Percentiles rank a stretch among this genome's conserved stretches.
Conservation (phyloP, 2,888 invertebrate genomes). For the Drosophila cyrtoloma region DNA sequence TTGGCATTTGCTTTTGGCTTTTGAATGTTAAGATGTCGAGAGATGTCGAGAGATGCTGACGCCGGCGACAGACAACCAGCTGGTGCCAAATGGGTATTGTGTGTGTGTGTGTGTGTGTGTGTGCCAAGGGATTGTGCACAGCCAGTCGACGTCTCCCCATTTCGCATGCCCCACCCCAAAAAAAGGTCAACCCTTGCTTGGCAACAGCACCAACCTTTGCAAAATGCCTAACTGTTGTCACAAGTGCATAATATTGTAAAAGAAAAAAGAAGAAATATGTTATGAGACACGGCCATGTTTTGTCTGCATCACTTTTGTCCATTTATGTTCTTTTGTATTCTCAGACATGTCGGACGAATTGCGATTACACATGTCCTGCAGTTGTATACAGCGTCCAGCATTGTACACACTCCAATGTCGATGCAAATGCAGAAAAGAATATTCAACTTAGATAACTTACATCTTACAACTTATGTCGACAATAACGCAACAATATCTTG, state of each 20-base stretch:
- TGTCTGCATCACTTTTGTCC: constrained; percentile 27
- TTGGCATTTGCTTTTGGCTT: constrained; percentile 68
- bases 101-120: constrained; percentile 35
- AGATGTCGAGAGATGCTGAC: constrained; percentile 77
- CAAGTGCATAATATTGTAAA: constrained; percentile 73
- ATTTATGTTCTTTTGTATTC: constrained; percentile 14
- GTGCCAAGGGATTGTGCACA: constrained; percentile 61
- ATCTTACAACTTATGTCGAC: background rate
- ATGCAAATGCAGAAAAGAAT: background rate
- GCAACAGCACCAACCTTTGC: constrained; percentile 46
- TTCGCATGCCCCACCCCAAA: background rate
- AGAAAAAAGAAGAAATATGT: constrained; percentile 26
- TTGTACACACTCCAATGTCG: background rate
- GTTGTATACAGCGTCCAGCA: constrained; percentile 23
- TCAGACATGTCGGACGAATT: constrained; percentile 43
- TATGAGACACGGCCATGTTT: constrained; percentile 55
- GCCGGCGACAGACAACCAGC: constrained; percentile 51
- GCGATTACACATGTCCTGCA: constrained; percentile 47
- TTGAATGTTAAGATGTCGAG: constrained; percentile 80
- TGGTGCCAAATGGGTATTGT: constrained; percentile 69
- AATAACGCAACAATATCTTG: background rate
- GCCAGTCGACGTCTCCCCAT: constrained; percentile 7
- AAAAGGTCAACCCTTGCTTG: constrained; percentile 38
- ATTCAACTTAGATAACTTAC: background rate
- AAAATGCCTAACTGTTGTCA: constrained; percentile 40